Evolutionary conservation across 2,888 invertebrate genomes (phyloP).

Genomic region (Himalopsyche kuldschensis): DNA sequence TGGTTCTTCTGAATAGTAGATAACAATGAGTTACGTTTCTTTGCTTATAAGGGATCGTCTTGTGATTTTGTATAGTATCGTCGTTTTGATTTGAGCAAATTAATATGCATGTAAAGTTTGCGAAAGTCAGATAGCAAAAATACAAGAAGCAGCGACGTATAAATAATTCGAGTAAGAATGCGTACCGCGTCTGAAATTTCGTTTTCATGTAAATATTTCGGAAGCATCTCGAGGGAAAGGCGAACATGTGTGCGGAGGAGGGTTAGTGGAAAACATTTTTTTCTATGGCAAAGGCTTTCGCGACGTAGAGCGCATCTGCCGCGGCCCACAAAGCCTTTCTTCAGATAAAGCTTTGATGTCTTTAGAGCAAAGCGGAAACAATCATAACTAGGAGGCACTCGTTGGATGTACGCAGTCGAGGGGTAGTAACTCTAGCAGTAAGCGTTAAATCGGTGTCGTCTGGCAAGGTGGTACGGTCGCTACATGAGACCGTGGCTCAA

Average conservation of each 20-base stretch:
- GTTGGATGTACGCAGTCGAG: conserved; percentile 3
- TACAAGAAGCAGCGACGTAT: neutral
- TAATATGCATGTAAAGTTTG: neutral
- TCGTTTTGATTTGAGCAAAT: neutral
- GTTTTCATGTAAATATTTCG: conserved; percentile 31
- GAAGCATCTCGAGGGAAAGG: neutral
- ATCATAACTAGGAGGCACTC: conserved; percentile 34
- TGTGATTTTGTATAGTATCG: too few relatives aligned
- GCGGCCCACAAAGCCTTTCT: conserved; percentile 2
- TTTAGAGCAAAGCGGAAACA: conserved; percentile 30
- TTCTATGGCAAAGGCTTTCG: neutral
- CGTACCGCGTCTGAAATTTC: conserved; percentile 22
- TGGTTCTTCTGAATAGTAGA: too few relatives aligned
- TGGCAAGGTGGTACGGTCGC: neutral
- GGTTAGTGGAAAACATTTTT: neutral
- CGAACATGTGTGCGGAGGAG: neutral
- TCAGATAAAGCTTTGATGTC: conserved; percentile 29
- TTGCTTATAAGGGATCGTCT: too few relatives aligned
- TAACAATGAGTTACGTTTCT: too few relatives aligned
- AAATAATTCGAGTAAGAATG: neutral
- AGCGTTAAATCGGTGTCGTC: neutral
- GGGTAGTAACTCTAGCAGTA: neutral
- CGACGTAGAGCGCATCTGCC: neutral
- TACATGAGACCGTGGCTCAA: neutral
- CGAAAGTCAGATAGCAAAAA: neutral